These are phyloP conservation scores for Berghia stephanieae DNA, from an alignment of 1,140 invertebrate genomes.

Conservation along the genomic window DNA sequence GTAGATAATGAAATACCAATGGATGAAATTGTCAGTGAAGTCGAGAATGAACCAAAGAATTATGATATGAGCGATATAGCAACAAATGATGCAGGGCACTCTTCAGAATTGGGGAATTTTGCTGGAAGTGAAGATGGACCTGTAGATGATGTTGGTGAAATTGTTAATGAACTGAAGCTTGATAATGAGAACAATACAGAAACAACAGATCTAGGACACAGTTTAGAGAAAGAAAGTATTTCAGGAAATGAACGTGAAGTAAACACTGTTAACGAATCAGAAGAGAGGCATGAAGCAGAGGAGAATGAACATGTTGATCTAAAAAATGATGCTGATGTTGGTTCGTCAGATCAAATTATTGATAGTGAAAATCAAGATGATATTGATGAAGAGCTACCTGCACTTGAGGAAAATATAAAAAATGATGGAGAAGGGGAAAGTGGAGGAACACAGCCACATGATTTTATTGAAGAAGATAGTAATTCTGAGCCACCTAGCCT, in stretches of 20 bases:
- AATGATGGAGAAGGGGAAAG: not conserved
- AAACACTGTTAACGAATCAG: not conserved
- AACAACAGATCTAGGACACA: too few relatives aligned
- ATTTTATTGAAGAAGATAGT: not conserved
- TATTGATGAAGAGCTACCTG: not conserved
- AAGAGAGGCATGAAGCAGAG: not conserved
- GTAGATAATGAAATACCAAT: too few relatives aligned
- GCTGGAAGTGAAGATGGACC: not conserved
- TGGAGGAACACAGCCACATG: not conserved
- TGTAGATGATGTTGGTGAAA: too few relatives aligned
- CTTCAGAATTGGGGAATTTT: not conserved
- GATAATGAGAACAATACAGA: too few relatives aligned
- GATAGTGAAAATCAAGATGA: too few relatives aligned
- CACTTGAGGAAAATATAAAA: not conserved
- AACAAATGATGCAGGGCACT: too few relatives aligned
- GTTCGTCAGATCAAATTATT: not conserved
- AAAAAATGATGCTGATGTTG: not conserved
- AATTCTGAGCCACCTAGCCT: not conserved
- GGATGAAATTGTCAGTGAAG: too few relatives aligned
- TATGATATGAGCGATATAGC: too few relatives aligned
- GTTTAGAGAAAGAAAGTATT: too few relatives aligned
- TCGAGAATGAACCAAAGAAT: too few relatives aligned
- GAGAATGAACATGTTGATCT: not conserved
- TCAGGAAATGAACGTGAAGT: not conserved
- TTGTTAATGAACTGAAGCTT: too few relatives aligned